Conservation (phyloP, 2,888 invertebrate genomes). For the Argyra leucocephala region DNA sequence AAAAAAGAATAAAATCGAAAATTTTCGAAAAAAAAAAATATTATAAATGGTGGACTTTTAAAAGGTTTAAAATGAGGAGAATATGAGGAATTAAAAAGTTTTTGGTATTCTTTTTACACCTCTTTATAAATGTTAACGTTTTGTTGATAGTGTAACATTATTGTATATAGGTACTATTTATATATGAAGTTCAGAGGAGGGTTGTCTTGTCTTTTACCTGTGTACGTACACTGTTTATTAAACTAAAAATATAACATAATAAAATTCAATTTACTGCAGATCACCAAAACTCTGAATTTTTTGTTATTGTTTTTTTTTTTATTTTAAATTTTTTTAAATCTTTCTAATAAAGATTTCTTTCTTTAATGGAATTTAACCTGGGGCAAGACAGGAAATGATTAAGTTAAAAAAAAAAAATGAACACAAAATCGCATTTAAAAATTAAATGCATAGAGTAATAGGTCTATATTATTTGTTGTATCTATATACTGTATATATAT, state of each 20-base stretch:
- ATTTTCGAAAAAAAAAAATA: neutral
- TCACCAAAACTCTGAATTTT: neutral
- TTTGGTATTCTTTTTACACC: constrained; percentile 3
- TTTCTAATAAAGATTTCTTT: neutral
- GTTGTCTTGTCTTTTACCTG: neutral
- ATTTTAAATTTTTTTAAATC: neutral
- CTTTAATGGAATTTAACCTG: neutral
- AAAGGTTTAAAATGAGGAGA: neutral
- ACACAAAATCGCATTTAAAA: neutral
- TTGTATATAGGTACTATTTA: neutral
- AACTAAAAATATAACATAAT: neutral
- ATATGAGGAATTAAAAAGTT: neutral
- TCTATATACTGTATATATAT: neutral
- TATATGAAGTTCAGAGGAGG: neutral
- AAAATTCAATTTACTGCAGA: neutral
- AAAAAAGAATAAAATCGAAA: neutral
- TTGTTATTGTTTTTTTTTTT: too few species aligned
- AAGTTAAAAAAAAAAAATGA: neutral
- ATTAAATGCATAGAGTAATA: neutral
- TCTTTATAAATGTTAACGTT: neutral
- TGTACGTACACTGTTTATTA: neutral
- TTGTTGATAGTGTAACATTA: neutral
- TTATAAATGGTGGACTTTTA: constrained; percentile 4
- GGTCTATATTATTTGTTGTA: neutral
- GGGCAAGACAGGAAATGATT: constrained; percentile 4